These are phyloP conservation scores for Callyntrura guangdongensis DNA, from an alignment of 2,888 invertebrate genomes.

Conservation along the genomic window DNA sequence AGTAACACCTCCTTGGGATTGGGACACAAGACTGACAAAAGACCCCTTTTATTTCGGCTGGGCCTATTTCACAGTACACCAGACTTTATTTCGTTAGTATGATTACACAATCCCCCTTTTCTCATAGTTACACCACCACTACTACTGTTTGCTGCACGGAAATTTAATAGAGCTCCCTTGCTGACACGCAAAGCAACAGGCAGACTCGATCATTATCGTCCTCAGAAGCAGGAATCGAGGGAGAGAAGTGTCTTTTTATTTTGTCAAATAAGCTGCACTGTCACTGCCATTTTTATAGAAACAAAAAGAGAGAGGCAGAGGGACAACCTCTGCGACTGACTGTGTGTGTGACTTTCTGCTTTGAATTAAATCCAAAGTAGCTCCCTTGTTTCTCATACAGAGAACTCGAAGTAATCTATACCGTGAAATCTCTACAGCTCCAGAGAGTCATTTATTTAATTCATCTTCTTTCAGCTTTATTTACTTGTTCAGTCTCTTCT, in stretches of 20 bases:
- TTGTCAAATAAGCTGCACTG: conserved; percentile 53
- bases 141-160: conserved; percentile 23
- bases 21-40: too few species aligned
- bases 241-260: conserved; percentile 18
- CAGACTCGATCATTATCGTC: conserved; percentile 27
- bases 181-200: conserved; percentile 74
- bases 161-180: conserved; percentile 72
- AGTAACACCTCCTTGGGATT: too few species aligned
- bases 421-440: background rate
- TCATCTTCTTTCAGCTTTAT: background rate
- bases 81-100: background rate
- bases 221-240: background rate
- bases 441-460: background rate
- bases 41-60: too few species aligned
- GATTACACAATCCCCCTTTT: background rate
- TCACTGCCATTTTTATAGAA: conserved; percentile 52
- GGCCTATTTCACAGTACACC: conserved; percentile 63
- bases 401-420: background rate
- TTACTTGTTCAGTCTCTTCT: conserved; percentile 17
- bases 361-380: conserved; percentile 1
- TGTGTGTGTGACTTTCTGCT: background rate
- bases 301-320: background rate
- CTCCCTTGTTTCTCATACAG: background rate
- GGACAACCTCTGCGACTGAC: background rate
- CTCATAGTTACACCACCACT: background rate